These are phyloP conservation scores for Corythoichthys intestinalis DNA, from an alignment of 2,113 vertebrate genomes.

Conservation along the genomic window DNA sequence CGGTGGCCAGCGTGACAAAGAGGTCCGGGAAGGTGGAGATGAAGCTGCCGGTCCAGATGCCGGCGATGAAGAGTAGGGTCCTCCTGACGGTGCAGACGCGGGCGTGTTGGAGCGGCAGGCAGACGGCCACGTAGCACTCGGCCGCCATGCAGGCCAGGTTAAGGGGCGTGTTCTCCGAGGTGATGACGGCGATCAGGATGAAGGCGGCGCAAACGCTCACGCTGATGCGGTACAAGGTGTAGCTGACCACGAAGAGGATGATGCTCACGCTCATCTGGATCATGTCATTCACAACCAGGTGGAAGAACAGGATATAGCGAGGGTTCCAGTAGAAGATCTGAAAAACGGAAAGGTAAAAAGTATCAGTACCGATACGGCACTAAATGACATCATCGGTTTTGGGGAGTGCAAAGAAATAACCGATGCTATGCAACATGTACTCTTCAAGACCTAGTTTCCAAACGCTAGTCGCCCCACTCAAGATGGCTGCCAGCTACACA, in stretches of 20 bases:
- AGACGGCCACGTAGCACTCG: slow-evolving; percentile 70
- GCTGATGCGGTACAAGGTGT: slow-evolving; percentile 40
- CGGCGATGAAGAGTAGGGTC: slow-evolving; percentile 39
- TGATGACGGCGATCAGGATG: slow-evolving; percentile 25
- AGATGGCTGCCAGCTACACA: too few species aligned
- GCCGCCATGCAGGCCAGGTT: slow-evolving; percentile 70
- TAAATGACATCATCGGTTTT: too few species aligned
- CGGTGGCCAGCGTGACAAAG: slow-evolving; percentile 39
- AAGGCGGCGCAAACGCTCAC: slow-evolving; percentile 28
- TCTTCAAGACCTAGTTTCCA: too few species aligned
- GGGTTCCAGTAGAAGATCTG: slow-evolving; percentile 58
- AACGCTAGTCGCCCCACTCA: too few species aligned
- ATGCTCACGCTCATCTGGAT: slow-evolving; percentile 53
- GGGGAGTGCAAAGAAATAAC: too few species aligned
- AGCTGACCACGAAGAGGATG: slow-evolving; percentile 51
- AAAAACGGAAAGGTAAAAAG: background rate
- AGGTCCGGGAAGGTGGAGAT: slow-evolving; percentile 54
- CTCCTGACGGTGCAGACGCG: slow-evolving; percentile 60
- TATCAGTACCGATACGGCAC: too few species aligned
- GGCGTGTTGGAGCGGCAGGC: slow-evolving; percentile 58
- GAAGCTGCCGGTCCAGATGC: slow-evolving; percentile 55
- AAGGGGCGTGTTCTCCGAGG: slow-evolving; percentile 62
- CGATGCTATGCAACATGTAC: too few species aligned
- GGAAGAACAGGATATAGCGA: slow-evolving; percentile 60
- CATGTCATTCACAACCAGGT: slow-evolving; percentile 66